Base-by-base conservation (phyloP, 2,888 invertebrate species). In the Timandra comae region DNA sequence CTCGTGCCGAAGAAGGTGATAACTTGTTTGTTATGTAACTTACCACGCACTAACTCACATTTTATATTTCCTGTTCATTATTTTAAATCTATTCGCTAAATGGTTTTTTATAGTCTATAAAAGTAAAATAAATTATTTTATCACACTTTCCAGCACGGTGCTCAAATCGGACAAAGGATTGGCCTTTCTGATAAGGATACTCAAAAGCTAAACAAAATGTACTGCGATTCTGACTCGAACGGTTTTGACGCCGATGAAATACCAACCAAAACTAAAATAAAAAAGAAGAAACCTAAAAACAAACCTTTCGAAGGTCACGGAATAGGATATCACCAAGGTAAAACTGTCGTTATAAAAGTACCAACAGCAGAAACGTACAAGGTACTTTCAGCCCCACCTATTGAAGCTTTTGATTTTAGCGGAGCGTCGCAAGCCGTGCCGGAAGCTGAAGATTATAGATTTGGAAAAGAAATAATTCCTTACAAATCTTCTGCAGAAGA, bases 1-100 rank as follows among this genome's bases (percentile, higher is more conserved):
- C 90, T 93, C 41, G 84, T 90, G 13, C 89, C 93, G 5, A 85
- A 81, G 57, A 67, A 79, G 80, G 85, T 84, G 35, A 62, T 35
- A 41, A 34, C 25, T 33, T 33, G 31, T 33, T 38, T 24, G 30
- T 16, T 28, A 27, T 16, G 29, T 16, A n/a, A n/a, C n/a, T n/a
- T n/a, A n/a, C n/a, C n/a, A n/a, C n/a, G n/a, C n/a, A n/a, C n/a
- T n/a, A n/a, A n/a, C n/a, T n/a, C n/a, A n/a, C n/a, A n/a, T n/a
- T n/a, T n/a, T n/a, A n/a, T n/a, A n/a, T n/a, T n/a, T n/a, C n/a
- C n/a, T n/a, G n/a, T n/a, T n/a, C n/a, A n/a, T n/a, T n/a, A n/a
- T n/a, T n/a, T n/a, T n/a, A n/a, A n/a, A n/a, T n/a, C n/a, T n/a
- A n/a, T n/a, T n/a, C n/a, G n/a, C n/a, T n/a, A n/a, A n/a, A n/a